A percentile compares a stretch with the other conserved stretches of the same genome.
phyloP scores from a whole-genome alignment of 2,113 vertebrate genomes.

The Vimba vimba region DNA sequence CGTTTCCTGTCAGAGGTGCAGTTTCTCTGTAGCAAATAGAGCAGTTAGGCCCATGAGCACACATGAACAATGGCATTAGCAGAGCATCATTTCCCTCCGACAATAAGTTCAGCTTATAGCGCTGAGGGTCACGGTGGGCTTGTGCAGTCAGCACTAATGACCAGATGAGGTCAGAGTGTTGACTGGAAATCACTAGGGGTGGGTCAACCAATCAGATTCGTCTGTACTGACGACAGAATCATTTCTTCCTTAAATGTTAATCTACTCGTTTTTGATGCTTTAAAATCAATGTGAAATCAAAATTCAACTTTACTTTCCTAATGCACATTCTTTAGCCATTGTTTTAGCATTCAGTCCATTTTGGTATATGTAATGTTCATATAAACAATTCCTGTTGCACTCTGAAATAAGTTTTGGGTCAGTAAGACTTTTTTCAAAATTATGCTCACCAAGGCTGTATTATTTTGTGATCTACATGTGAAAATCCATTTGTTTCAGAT shows the following conservation, averaged over 20 bases:
- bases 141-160: constrained; percentile 33
- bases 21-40: constrained; percentile 22
- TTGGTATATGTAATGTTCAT: not conserved
- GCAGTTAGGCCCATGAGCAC: constrained; percentile 34
- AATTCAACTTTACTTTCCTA: not conserved
- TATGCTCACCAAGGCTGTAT: not conserved
- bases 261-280: not conserved
- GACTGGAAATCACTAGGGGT: constrained; percentile 24
- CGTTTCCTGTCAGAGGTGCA: constrained; percentile 45
- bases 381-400: not conserved
- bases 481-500: not conserved
- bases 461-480: not conserved
- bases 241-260: constrained; percentile 9
- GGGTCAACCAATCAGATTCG: constrained; percentile 13
- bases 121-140: constrained; percentile 28
- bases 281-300: not conserved
- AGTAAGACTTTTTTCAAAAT: not conserved
- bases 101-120: constrained; percentile 65
- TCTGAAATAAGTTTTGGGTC: not conserved
- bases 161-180: constrained; percentile 41
- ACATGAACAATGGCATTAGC: constrained; percentile 68
- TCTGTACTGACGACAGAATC: constrained; percentile 35
- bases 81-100: constrained; percentile 59
- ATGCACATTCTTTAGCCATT: not conserved
- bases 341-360: not conserved